Evolutionary conservation across 2,113 vertebrate genomes (phyloP).

Genomic region (Callopanchax toddi): DNA sequence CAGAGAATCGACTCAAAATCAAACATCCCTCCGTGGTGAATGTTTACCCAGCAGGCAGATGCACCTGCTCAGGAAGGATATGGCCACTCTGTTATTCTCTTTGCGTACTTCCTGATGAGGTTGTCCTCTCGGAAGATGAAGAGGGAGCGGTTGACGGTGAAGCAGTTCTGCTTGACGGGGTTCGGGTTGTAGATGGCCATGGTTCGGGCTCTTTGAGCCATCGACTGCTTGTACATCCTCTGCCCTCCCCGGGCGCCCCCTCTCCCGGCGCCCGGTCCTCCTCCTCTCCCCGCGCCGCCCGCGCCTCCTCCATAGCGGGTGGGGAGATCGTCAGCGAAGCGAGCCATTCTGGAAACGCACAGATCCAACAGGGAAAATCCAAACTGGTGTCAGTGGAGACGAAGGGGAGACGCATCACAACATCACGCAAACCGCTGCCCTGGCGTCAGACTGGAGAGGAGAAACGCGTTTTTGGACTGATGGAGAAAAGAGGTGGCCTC

Average conservation of each 20-base stretch:
- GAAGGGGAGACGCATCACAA: conserved; percentile 85
- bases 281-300: conserved; percentile 81
- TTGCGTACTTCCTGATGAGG: conserved; percentile 97
- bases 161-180: conserved; percentile 97
- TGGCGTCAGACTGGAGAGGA: conserved; percentile 38
- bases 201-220: conserved; percentile 96
- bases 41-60: conserved; percentile 4
- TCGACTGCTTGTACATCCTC: conserved; percentile 98
- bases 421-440: conserved; percentile 65
- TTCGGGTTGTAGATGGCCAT: conserved; percentile 99
- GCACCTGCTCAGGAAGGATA: conserved; percentile 87
- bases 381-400: conserved; percentile 79
- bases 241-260: conserved; percentile 89
- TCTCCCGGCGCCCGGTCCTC: conserved; percentile 79
- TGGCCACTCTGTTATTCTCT: conserved; percentile 99
- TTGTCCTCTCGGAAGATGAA: conserved; percentile 99
- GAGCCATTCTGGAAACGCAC: conserved; percentile 90
- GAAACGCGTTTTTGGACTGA: conserved; percentile 7
- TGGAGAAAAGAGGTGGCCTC: conserved; percentile 22
- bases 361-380: conserved; percentile 85
- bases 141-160: conserved; percentile 98
- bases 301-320: conserved; percentile 87
- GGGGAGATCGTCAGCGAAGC: conserved; percentile 93
- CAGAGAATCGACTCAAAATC: no score
- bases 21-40: no score